phyloP scores from a whole-genome alignment of 1,140 invertebrate genomes.

The Pseudomyrmex flavicornis region DNA sequence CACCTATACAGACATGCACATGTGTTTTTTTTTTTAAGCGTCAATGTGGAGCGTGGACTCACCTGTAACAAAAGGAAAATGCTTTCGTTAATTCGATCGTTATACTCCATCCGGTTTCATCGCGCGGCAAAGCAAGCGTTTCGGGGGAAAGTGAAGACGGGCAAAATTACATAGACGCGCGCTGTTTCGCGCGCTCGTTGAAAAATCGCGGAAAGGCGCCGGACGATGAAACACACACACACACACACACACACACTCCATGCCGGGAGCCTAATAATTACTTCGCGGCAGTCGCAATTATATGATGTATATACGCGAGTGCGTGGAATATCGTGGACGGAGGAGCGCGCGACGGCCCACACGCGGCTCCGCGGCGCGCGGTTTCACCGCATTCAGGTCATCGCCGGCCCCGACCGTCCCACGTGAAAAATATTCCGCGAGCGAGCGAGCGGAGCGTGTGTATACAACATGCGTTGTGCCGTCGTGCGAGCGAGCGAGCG shows the following conservation, averaged over 20 bases:
- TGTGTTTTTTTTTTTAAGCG: too few species aligned
- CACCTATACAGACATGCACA: not conserved
- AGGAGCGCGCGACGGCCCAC: constrained; percentile 33
- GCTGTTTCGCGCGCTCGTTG: not conserved
- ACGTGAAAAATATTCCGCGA: constrained; percentile 68
- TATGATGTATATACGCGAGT: constrained; percentile 2
- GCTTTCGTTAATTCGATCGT: constrained; percentile 17
- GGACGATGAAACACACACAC: not conserved
- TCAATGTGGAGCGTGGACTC: constrained; percentile 9
- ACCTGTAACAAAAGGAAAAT: constrained; percentile 60
- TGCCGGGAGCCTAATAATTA: constrained; percentile 54
- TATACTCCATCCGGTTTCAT: not conserved
- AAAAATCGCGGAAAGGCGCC: not conserved
- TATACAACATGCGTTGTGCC: constrained; percentile 7
- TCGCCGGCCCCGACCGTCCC: constrained; percentile 61
- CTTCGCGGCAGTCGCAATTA: constrained; percentile 55
- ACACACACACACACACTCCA: too few species aligned
- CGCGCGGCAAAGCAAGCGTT: not conserved
- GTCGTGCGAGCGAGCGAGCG: not conserved
- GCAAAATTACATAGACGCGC: constrained; percentile 6
- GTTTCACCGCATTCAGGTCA: constrained; percentile 75
- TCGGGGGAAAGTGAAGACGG: constrained; percentile 25
- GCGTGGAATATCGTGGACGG: constrained; percentile 58
- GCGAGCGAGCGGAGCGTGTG: not conserved
- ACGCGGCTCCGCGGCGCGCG: constrained; percentile 54